phyloP scores from a whole-genome alignment of 2,113 vertebrate genomes.

The Xiphophorus couchianus region DNA sequence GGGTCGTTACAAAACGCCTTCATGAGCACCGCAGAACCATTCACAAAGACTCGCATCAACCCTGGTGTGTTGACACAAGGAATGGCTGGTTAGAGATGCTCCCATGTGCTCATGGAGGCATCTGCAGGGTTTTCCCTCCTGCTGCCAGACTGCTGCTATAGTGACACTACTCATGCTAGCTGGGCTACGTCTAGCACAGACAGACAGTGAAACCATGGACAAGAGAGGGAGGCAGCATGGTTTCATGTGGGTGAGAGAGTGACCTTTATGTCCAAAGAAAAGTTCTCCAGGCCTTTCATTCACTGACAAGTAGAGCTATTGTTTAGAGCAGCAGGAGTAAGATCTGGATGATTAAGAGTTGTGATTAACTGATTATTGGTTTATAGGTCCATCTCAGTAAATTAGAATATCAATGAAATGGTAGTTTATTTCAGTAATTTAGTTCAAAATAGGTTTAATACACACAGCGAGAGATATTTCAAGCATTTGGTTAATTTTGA shows the following conservation, averaged over 20 bases:
- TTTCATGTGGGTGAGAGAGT: conserved; percentile 72
- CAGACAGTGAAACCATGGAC: conserved; percentile 75
- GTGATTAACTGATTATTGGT: conserved; percentile 71
- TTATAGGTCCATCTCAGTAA: conserved; percentile 7
- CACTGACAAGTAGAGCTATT: conserved; percentile 89
- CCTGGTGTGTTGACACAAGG: conserved; percentile 49
- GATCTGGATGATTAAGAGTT: conserved; percentile 56
- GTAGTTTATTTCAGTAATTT: neutral
- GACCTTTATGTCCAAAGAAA: conserved; percentile 68
- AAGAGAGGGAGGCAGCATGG: conserved; percentile 84
- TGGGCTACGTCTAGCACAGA: conserved; percentile 69
- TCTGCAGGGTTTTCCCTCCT: conserved; percentile 40
- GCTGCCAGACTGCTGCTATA: conserved; percentile 60
- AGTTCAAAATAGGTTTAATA: neutral
- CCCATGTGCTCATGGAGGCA: conserved; percentile 49
- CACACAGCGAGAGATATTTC: neutral
- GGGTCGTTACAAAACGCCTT: conserved; percentile 83
- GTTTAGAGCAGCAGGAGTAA: conserved; percentile 65
- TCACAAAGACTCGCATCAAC: conserved; percentile 51
- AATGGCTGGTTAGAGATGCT: conserved; percentile 50
- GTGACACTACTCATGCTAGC: conserved; percentile 77
- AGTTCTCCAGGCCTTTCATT: conserved; percentile 67
- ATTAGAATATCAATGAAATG: neutral
- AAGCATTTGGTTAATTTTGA: neutral
- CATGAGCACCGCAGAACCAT: conserved; percentile 81